These are phyloP conservation scores for Stichodactyla mertensii DNA, from an alignment of 64 coral and sea anemone genomes.

Conservation along the genomic window DNA sequence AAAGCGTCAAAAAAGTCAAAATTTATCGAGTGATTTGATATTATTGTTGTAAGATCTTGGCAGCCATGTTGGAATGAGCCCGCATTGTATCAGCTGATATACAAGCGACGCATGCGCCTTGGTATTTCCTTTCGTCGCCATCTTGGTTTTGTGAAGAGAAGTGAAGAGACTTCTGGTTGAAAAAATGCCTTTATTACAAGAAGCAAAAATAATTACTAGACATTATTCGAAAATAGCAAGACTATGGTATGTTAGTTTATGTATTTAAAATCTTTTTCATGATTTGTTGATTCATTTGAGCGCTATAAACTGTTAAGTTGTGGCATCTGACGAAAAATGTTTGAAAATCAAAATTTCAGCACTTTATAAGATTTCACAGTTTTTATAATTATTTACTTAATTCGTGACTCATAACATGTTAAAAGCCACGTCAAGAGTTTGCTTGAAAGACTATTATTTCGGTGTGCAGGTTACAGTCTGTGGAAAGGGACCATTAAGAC, in stretches of 20 bases:
- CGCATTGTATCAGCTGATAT: constrained; percentile 9
- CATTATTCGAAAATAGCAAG: constrained; percentile 9
- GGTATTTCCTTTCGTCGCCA: background rate
- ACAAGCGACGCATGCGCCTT: background rate
- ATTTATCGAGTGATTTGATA: background rate
- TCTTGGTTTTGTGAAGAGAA: background rate
- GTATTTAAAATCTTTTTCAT: background rate
- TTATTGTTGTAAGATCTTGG: background rate
- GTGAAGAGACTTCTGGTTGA: background rate
- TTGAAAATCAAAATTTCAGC: background rate
- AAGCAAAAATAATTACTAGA: constrained; percentile 6
- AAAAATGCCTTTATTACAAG: constrained; percentile 19
- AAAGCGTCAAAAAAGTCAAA: background rate
- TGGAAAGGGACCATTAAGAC: too few relatives aligned
- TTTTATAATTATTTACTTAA: too few relatives aligned
- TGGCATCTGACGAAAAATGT: background rate
- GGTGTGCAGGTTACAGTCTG: too few relatives aligned
- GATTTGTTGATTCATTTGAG: background rate
- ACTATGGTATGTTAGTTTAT: background rate
- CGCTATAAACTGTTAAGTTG: background rate
- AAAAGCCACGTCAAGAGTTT: too few relatives aligned
- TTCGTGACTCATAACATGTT: too few relatives aligned
- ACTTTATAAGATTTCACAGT: too few relatives aligned
- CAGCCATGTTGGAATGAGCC: background rate
- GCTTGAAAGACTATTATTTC: too few relatives aligned